Conservation (phyloP, 2,888 invertebrate species). For the Melipona bicolor region DNA sequence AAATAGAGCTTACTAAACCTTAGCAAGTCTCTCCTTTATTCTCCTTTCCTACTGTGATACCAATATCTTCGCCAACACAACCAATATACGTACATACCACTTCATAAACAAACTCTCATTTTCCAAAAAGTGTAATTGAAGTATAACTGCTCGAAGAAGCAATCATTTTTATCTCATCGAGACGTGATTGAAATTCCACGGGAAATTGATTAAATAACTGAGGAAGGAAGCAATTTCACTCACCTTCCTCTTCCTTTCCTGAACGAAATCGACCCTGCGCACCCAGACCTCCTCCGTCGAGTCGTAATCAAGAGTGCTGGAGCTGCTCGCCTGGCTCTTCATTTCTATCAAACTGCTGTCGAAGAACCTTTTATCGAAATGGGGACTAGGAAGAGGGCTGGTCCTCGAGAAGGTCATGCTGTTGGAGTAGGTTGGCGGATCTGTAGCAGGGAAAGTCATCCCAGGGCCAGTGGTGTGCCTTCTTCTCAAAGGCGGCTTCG, state of each 20-base stretch:
- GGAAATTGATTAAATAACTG: not conserved
- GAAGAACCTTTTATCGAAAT: slow-evolving; percentile 92
- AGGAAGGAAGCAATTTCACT: slow-evolving; percentile 75
- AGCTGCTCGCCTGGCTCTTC: slow-evolving; percentile 89
- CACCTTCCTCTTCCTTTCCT: slow-evolving; percentile 85
- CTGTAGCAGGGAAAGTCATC: slow-evolving; percentile 82
- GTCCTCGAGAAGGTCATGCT: slow-evolving; percentile 82
- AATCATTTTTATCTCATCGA: no score
- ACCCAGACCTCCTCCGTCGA: slow-evolving; percentile 90
- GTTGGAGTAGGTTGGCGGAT: slow-evolving; percentile 81
- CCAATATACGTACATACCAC: not conserved
- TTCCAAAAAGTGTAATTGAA: no score
- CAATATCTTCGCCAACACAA: not conserved
- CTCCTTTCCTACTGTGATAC: not conserved
- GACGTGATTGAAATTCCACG: slow-evolving; percentile 8
- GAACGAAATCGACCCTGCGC: slow-evolving; percentile 85
- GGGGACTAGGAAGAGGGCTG: slow-evolving; percentile 86
- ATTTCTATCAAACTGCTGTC: slow-evolving; percentile 93
- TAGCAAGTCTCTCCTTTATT: not conserved
- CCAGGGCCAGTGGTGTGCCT: slow-evolving; percentile 81
- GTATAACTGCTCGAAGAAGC: no score
- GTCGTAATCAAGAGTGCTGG: slow-evolving; percentile 86
- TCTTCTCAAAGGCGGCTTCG: slow-evolving; percentile 79
- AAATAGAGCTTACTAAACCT: not conserved
- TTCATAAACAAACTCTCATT: not conserved